phyloP scores from a whole-genome alignment of 2,113 vertebrate genomes.

The Pygoscelis antarcticus region DNA sequence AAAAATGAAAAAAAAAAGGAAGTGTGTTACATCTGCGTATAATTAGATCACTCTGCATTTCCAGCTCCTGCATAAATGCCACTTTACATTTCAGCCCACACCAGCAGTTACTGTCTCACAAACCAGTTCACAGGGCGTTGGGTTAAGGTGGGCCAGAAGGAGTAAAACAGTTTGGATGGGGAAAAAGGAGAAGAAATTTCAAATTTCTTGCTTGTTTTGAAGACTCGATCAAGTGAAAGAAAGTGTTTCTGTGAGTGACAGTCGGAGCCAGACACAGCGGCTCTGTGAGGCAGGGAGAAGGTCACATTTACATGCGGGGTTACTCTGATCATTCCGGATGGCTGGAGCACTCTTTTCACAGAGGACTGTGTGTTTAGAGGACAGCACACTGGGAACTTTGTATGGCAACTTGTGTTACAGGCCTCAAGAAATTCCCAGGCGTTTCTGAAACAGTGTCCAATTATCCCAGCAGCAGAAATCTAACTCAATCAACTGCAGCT shows the following conservation, averaged over 20 bases:
- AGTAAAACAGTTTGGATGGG: background rate
- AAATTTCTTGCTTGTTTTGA: conserved; percentile 36
- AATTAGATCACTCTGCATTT: background rate
- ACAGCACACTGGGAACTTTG: conserved; percentile 61
- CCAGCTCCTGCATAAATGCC: background rate
- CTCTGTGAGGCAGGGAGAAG: conserved; percentile 62
- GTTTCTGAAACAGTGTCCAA: conserved; percentile 34
- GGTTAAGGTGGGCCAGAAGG: background rate
- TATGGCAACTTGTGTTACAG: conserved; percentile 38
- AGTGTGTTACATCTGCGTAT: background rate
- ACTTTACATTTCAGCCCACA: background rate
- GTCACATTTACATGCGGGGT: conserved; percentile 67
- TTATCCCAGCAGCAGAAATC: conserved; percentile 43
- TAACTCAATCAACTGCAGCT: conserved; percentile 32
- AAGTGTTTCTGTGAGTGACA: conserved; percentile 56
- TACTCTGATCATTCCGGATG: conserved; percentile 62
- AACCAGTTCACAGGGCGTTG: background rate
- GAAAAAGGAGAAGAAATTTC: background rate
- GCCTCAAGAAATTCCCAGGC: conserved; percentile 56
- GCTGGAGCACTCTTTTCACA: conserved; percentile 60
- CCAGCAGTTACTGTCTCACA: background rate
- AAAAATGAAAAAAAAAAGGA: background rate
- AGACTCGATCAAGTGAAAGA: conserved; percentile 29
- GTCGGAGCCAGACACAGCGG: conserved; percentile 15
- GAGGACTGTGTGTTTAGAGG: conserved; percentile 44